Evolutionary conservation across 2,888 invertebrate genomes (phyloP).

Genomic region (Xiphydria camelus): DNA sequence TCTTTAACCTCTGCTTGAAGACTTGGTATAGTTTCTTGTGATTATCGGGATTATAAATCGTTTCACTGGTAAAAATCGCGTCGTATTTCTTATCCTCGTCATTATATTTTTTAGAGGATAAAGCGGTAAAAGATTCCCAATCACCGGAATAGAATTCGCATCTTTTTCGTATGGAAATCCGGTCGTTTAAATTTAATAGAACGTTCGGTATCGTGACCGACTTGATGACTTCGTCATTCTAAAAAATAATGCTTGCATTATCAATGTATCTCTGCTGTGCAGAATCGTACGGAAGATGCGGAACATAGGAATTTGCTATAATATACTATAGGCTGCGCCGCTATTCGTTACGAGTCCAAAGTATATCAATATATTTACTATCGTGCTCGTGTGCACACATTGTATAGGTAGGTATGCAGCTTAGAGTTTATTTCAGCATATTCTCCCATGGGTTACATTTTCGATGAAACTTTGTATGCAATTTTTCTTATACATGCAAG

Average conservation of each 20-base stretch:
- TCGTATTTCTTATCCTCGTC: conserved; percentile 69
- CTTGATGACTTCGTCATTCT: conserved; percentile 85
- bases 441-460: too few relatives aligned
- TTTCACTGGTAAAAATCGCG: conserved; percentile 87
- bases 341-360: too few relatives aligned
- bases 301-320: too few relatives aligned
- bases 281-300: too few relatives aligned
- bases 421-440: too few relatives aligned
- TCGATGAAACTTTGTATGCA: too few relatives aligned
- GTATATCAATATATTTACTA: too few relatives aligned
- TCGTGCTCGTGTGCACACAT: too few relatives aligned
- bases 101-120: conserved; percentile 46
- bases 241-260: conserved; percentile 55
- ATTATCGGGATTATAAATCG: conserved; percentile 84
- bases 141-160: conserved; percentile 70
- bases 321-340: too few relatives aligned
- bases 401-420: too few relatives aligned
- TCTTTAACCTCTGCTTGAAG: conserved; percentile 66
- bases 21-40: conserved; percentile 75
- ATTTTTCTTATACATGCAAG: too few relatives aligned
- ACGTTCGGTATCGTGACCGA: conserved; percentile 83
- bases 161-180: conserved; percentile 45
- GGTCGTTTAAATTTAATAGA: conserved; percentile 65
- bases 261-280: too few relatives aligned
- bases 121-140: conserved; percentile 67